Evolutionary conservation across 2,888 invertebrate species (phyloP), one percentile per base, ranked within the genome.

Genomic region (Laspeyria flexula): DNA sequence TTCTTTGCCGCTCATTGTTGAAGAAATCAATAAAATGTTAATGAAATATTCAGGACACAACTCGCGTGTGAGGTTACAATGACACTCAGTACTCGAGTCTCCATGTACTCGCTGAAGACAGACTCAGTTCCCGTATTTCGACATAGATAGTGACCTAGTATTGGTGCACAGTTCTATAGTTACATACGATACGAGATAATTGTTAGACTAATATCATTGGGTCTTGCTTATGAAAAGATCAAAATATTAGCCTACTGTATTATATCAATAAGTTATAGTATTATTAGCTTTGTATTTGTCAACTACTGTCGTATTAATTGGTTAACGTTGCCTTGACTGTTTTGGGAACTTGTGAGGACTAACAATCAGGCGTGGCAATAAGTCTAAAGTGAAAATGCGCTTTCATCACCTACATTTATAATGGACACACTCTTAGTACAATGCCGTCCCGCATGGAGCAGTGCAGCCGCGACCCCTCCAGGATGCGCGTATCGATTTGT

Each of bases 401-500:
- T n/a, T n/a, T n/a, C n/a, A n/a, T n/a, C n/a, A n/a, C n/a, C n/a
- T n/a, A n/a, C n/a, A n/a, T n/a, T n/a, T n/a, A n/a, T n/a, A n/a
- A n/a, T n/a, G n/a, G n/a, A n/a, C n/a, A 25, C 25, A 3, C 25
- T 7, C 5, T 13, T 9, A 15, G n/a, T 9, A 10, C 11, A 31
- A 39, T 42, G 27, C 30, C 56, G 60, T 70, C 13, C 18, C 64
- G 57, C 38, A 30, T 16, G 0, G 1, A 30, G 56, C 60, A 77
- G 55, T 55, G 79, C 51, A 47, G 13, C 43, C 69, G 9, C 48
- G 31, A 48, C 13, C 13, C 46, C 16, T 39, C 50, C 75, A 77
- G 74, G 81, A 80, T 73, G 71, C 71, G 64, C 61, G 73, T 80
- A 87, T 86, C 84, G 85, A 86, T 85, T 84, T 65, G 70, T 68